Conservation (phyloP, 2,797 vertebrate genomes). For the Catharus ustulatus region DNA sequence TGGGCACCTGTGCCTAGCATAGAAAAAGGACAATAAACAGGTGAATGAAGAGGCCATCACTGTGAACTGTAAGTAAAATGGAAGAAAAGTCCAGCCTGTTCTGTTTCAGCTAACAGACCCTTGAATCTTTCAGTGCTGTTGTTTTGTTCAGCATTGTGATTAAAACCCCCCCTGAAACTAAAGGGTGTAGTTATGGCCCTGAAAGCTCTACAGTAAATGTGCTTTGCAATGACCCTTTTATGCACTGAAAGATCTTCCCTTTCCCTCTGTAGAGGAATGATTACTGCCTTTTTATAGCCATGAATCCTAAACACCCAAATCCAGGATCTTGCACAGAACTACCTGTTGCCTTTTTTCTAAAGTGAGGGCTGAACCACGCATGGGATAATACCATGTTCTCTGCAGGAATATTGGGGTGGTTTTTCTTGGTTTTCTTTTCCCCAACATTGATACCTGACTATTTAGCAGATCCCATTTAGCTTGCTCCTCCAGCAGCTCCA, state of each 20-base stretch:
- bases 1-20: not conserved
- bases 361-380: fast-evolving
- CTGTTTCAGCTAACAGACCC: not conserved
- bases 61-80: not conserved
- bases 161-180: fast-evolving
- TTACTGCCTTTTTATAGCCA: not conserved
- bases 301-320: not conserved
- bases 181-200: not conserved
- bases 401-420: not conserved
- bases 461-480: not conserved
- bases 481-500: not conserved
- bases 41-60: fast-evolving
- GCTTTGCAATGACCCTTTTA: not conserved
- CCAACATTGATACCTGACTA: not conserved
- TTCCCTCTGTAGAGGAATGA: not conserved
- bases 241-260: not conserved
- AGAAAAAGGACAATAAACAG: not conserved
- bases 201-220: not conserved
- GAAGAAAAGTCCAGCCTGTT: not conserved
- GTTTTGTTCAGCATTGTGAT: not conserved
- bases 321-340: not conserved
- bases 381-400: not conserved
- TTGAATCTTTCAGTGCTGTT: fast-evolving
- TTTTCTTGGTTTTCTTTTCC: not conserved
- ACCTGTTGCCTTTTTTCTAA: not conserved